Evolutionary conservation across 2,797 vertebrate genomes (phyloP).

Genomic region (Florisuga fusca): DNA sequence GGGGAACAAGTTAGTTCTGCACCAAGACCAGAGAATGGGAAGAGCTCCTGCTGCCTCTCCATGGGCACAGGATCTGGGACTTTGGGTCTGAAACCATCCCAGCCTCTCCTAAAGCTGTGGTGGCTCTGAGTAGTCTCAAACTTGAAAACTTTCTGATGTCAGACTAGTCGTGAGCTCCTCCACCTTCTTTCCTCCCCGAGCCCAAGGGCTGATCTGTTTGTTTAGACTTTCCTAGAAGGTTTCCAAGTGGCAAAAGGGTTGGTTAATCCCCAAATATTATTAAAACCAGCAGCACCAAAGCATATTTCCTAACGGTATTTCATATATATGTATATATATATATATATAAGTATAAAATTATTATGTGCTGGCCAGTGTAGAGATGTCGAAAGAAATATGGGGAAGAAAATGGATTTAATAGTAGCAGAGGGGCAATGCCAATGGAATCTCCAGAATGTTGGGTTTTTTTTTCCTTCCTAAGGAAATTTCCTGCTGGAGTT

Average conservation of each 20-base stretch:
- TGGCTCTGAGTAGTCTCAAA: not conserved
- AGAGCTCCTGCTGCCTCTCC: not conserved
- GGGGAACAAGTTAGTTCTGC: not conserved
- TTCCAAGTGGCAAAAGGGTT: not conserved
- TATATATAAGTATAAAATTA: not conserved
- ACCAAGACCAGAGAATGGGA: not conserved
- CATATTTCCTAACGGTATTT: not conserved
- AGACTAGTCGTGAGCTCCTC: not conserved
- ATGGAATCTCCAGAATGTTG: not conserved
- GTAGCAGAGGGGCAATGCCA: not conserved
- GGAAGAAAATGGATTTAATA: not conserved
- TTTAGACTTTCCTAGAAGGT: not conserved
- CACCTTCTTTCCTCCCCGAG: not conserved
- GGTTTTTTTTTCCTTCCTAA: not conserved
- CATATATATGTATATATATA: too few species aligned
- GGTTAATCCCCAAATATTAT: not conserved
- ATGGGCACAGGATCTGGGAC: too few species aligned
- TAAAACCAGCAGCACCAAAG: not conserved
- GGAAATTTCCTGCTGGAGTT: not conserved
- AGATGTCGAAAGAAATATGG: not conserved
- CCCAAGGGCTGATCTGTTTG: not conserved
- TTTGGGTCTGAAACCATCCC: not conserved
- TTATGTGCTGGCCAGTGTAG: not conserved
- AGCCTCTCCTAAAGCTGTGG: not conserved
- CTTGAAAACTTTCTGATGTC: not conserved